Evolutionary conservation across 1,140 invertebrate species (phyloP), one percentile per base, ranked within the genome.

Genomic region (Armadillidium nasatum): DNA sequence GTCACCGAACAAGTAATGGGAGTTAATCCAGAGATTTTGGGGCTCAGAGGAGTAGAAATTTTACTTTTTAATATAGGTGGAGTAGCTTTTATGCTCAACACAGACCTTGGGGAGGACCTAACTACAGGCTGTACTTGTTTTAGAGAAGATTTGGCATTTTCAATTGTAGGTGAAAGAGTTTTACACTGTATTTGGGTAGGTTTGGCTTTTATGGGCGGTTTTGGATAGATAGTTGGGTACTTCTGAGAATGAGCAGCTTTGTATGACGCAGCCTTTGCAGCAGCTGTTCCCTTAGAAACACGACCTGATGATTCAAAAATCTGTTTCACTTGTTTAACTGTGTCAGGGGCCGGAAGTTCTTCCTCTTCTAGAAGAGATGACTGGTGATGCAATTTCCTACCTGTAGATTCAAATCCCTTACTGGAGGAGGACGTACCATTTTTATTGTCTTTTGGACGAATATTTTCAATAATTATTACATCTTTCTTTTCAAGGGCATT

Each of bases 321-420:
- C 81, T 90, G 89, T 78, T 93, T 88, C 0, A 91, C 91, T 68
- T 92, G 91, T 82, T 92, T 93, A 54, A 95, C 93, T 69, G 93
- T 88, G 87, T 94, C 93, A 0, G 91, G 90, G 3, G 92, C 92
- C 2, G 93, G 93, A 21, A 93, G 87, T 79, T 94, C 93, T 0
- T 89, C 90, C 66, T 93, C 91, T 76, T 89, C 89, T 74, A 71
- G 13, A 71, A 76, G 45, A 71, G 60, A n/a, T 82, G 72, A 82
- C 82, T 11, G 83, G 82, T 71, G 83, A 82, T 50, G 72, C 23
- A 78, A 23, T 79, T 43, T 80, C 81, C 45, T 44, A 44, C 44
- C 44, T 15, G 46, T 11, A n/a, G 71, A 76, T 54, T 82, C 77
- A 22, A 67, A 79, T 9, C 71, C 72, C 19, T 66, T 43, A 19